Evolutionary conservation across 2,888 invertebrate species (phyloP).

Genomic region (Incurvaria masculella): DNA sequence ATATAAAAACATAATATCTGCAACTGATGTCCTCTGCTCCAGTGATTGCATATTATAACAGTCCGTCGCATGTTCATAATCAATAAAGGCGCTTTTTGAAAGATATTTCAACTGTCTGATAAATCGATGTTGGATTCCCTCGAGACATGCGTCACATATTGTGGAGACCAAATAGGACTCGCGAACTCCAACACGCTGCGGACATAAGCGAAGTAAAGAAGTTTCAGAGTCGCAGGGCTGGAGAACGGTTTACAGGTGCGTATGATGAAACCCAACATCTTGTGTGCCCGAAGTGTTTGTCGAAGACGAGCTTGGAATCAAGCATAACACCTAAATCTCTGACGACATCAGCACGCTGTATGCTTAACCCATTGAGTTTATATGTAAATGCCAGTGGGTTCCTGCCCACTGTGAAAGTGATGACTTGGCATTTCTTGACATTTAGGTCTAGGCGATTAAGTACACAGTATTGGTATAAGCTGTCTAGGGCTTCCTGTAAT

Average conservation of each 20-base stretch:
- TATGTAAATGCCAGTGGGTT: neutral
- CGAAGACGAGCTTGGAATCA: neutral
- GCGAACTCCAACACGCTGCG: no score
- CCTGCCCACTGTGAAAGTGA: neutral
- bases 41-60: no score
- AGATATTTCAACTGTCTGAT: no score
- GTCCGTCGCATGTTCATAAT: no score
- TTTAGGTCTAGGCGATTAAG: neutral
- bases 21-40: no score
- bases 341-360: neutral
- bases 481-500: neutral
- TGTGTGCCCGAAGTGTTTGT: neutral
- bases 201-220: neutral
- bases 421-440: neutral
- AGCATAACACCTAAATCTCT: neutral
- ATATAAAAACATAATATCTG: no score
- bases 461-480: neutral
- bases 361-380: neutral
- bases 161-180: no score
- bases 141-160: no score
- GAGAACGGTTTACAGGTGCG: neutral
- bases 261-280: neutral
- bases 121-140: no score
- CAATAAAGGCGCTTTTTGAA: no score
- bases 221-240: neutral